Evolutionary conservation across 2,113 vertebrate genomes (phyloP).

Genomic region (Tragulus kanchil): DNA sequence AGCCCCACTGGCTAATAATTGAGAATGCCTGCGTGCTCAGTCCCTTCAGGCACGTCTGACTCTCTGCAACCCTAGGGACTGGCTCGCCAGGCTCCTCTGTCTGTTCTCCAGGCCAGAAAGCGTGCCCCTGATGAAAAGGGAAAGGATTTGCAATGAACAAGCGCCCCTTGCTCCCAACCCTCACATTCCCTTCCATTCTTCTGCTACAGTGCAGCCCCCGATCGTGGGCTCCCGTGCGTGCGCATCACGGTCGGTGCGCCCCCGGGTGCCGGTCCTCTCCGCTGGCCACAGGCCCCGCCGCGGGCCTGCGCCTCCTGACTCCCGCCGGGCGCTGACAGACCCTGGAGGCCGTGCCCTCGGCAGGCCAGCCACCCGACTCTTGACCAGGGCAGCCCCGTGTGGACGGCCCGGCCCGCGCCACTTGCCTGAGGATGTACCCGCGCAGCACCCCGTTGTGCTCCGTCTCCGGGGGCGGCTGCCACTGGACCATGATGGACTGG

Average conservation of each 20-base stretch:
- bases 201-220: neutral
- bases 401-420: accelerated
- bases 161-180: no score
- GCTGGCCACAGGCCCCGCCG: neutral
- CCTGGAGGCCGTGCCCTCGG: accelerated
- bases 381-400: accelerated
- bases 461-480: constrained; percentile 97
- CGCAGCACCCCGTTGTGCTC: constrained; percentile 96
- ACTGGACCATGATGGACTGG: constrained; percentile 99
- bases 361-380: accelerated
- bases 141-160: neutral
- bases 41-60: no score
- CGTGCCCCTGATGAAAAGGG: neutral
- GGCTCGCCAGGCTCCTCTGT: no score
- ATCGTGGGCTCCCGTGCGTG: accelerated
- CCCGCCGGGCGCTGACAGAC: accelerated
- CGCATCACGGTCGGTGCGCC: accelerated
- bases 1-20: no score
- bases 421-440: constrained; percentile 95
- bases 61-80: no score
- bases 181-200: neutral
- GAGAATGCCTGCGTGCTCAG: no score
- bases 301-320: no score
- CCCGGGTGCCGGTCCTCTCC: accelerated
- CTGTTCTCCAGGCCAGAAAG: no score